Evolutionary conservation across 2,888 invertebrate species (phyloP), one percentile per base, ranked within the genome.

Genomic region (Gisinianus flammeolus): DNA sequence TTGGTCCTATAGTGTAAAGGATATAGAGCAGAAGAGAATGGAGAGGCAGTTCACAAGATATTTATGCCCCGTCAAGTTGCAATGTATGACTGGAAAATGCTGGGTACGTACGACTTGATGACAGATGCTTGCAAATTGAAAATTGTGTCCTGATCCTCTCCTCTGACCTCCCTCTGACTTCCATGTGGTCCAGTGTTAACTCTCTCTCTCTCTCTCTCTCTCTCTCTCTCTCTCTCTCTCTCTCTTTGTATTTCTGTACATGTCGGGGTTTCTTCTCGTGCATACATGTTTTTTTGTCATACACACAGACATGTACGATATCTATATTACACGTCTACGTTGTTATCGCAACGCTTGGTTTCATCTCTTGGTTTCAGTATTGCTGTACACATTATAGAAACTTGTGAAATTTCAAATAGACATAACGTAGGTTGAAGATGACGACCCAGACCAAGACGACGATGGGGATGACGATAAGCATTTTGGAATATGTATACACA

Each of bases 121-220:
- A 74, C 74, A 74, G 74, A 74, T 74, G 74, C 74, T 74, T 74
- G 74, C 74, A 74, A 74, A 74, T 74, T 74, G 74, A 74, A 74
- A 74, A 74, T 74, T 74, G 74, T 74, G 74, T 74, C 74, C 67
- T 74, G 74, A 74, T 74, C 74, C 74, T 74, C 74, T 74, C 74
- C 74, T 74, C 74, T 74, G 74, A 74, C 74, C 74, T 74, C 74
- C 74, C 74, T 74, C 74, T 66, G 74, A 74, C 74, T 74, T 74
- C 74, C 74, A 74, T 74, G 74, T 74, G 74, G 74, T 74, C 74
- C 74, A 74, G 74, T 71, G 58, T 68, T 1, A 6, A 24, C 24
- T 31, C n/a, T 19, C 31, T 16, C 66, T 30, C 66, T 2, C 12
- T 30, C 22, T 16, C 58, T 58, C 12, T 33, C 16, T 68, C 35